Conservation (phyloP, 2,888 invertebrate species). For the Schizotus pectinicornis region DNA sequence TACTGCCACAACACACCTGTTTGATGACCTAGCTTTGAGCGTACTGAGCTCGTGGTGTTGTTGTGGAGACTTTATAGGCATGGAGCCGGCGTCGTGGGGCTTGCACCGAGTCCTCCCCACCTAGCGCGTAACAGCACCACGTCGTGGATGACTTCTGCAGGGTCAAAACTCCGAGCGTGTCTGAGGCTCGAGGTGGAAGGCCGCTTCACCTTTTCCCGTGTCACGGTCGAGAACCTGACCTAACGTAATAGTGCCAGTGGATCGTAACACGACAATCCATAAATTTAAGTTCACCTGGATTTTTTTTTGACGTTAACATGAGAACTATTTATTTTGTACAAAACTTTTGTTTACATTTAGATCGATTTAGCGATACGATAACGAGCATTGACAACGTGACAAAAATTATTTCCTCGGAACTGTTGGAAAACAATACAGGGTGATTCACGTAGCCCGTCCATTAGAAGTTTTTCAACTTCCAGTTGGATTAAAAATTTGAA, state of each 20-base stretch:
- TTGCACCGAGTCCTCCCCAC: constrained; percentile 13
- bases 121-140: neutral
- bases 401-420: too few species aligned
- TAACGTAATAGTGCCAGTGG: constrained; percentile 42
- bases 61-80: constrained; percentile 38
- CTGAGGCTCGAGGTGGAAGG: constrained; percentile 11
- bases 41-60: constrained; percentile 40
- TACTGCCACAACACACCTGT: constrained; percentile 57
- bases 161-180: neutral
- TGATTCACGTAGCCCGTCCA: too few species aligned
- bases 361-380: too few species aligned
- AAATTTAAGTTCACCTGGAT: too few species aligned
- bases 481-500: too few species aligned
- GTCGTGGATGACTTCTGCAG: neutral
- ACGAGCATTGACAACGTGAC: too few species aligned
- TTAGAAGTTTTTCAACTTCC: too few species aligned
- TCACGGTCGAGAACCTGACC: constrained; percentile 53
- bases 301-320: too few species aligned
- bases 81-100: constrained; percentile 1
- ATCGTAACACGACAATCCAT: neutral
- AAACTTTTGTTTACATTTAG: too few species aligned
- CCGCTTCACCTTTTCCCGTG: constrained; percentile 44
- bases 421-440: too few species aligned
- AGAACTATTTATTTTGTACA: too few species aligned
- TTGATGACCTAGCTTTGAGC: constrained; percentile 56